These are phyloP conservation scores for Cryptocephalus primarius DNA, from an alignment of 2,888 invertebrate genomes.

Conservation along the genomic window DNA sequence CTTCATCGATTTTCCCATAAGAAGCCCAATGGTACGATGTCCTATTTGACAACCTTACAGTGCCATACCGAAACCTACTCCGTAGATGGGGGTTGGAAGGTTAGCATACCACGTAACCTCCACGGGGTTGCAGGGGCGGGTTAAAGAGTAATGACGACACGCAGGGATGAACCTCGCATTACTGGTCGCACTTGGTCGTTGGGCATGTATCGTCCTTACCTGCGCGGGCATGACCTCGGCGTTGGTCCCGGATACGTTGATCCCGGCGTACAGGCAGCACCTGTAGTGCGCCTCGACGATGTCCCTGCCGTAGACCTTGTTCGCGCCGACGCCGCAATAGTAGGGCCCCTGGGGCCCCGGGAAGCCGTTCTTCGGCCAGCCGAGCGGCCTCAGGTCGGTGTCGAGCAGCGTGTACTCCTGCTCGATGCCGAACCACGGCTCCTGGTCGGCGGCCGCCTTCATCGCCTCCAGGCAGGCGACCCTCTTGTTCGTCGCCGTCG, in stretches of 20 bases:
- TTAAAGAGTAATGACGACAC: no score
- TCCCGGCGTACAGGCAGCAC: conserved; percentile 87
- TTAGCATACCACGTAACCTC: no score
- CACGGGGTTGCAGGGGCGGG: no score
- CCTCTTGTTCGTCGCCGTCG: conserved; percentile 70
- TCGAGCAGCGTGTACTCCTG: conserved; percentile 85
- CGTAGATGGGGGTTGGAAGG: no score
- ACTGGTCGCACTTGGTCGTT: no score
- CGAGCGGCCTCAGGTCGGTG: conserved; percentile 75
- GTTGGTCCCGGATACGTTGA: conserved; percentile 87
- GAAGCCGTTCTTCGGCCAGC: conserved; percentile 89
- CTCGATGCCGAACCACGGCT: conserved; percentile 89
- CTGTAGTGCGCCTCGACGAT: conserved; percentile 93
- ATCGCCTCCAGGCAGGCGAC: conserved; percentile 60
- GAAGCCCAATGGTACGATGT: no score
- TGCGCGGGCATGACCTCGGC: conserved; percentile 98
- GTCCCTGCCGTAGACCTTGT: conserved; percentile 89
- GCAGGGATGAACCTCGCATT: no score
- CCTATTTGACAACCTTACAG: no score
- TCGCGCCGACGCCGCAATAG: conserved; percentile 95
- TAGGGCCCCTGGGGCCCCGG: conserved; percentile 94
- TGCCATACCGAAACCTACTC: no score
- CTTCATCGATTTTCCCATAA: no score
- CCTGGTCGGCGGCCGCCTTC: conserved; percentile 55
- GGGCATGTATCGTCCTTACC: no score